Evolutionary conservation across 2,888 invertebrate genomes (phyloP), one percentile per base, ranked within the genome.

Genomic region (Labia minor): DNA sequence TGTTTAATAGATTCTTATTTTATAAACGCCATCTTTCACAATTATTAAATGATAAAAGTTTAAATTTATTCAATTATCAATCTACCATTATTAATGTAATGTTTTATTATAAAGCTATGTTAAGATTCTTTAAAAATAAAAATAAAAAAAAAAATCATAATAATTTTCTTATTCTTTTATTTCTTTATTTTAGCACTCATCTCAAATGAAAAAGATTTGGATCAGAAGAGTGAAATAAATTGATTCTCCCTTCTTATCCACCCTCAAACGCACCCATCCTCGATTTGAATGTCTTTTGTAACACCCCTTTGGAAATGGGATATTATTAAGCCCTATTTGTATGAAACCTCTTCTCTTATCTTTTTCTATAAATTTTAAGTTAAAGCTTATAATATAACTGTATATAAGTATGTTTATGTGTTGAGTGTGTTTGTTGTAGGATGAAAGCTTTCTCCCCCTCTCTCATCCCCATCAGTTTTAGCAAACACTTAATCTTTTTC

Each of bases 311-410:
- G 6, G 49, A 49, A 49, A 49, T n/a, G 49, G 49, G 49, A 49
- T 49, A 49, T 49, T 49, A 49, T 49, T 49, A 49, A 11, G n/a
- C 49, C 49, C 49, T 49, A 49, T 49, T 49, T 49, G 49, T 49
- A 49, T 49, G 49, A 49, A 49, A 49, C 14, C 49, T 49, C 49
- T 49, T 16, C 16, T 49, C 49, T 49, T 49, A 49, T 49, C 49
- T 49, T 49, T 49, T 49, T 49, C 49, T 49, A 49, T 49, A 49
- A 49, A 49, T 49, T 49, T 49, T 49, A n/a, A 49, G n/a, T 49
- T 49, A n/a, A 49, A 16, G 49, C 49, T 49, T 49, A 10, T 49
- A 49, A 49, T 49, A 16, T 16, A 14, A n/a, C n/a, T n/a, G 4
- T 4, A 14, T 49, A 14, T 49, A 49, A 8, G 49, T 49, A 14